These are phyloP conservation scores for Phoxinus dragarum DNA, from an alignment of 2,797 vertebrate species.

Conservation along the genomic window DNA sequence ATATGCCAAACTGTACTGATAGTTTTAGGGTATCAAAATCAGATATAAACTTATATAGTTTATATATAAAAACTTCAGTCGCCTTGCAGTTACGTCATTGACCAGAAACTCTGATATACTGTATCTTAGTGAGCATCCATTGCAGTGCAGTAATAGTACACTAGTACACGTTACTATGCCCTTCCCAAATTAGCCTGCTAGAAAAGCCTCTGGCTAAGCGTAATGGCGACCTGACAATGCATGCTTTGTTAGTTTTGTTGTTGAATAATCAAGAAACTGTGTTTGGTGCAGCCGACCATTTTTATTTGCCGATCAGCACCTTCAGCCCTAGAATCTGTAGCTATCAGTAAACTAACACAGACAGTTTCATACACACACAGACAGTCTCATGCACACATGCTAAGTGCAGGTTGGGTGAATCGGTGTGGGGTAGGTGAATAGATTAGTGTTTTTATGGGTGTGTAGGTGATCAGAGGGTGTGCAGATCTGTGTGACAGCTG, in stretches of 20 bases:
- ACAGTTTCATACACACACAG: slow-evolving; percentile 3
- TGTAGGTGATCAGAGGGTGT: slow-evolving; percentile 48
- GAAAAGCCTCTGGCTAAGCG: background rate
- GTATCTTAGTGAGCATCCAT: background rate
- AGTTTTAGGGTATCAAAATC: background rate
- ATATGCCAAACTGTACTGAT: background rate
- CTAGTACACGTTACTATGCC: background rate
- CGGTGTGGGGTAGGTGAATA: slow-evolving; percentile 15
- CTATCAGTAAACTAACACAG: background rate
- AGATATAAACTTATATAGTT: background rate
- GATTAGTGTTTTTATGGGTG: slow-evolving; percentile 38
- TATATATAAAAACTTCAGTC: too few relatives aligned
- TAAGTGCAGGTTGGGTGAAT: background rate
- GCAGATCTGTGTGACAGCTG: slow-evolving; percentile 46
- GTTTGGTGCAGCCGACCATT: background rate
- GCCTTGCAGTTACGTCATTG: background rate
- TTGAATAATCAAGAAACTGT: slow-evolving; percentile 22
- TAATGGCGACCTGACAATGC: background rate
- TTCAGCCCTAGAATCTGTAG: slow-evolving; percentile 2
- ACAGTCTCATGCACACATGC: background rate
- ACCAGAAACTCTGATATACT: background rate
- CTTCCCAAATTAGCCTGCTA: background rate
- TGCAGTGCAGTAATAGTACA: background rate
- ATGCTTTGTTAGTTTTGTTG: slow-evolving; percentile 7
- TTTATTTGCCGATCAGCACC: slow-evolving; percentile 9